Evolutionary conservation across 37 sponge, comb jelly and placozoan species (phyloP), one percentile per base, ranked within the genome.

Genomic region (Geodia barretti): DNA sequence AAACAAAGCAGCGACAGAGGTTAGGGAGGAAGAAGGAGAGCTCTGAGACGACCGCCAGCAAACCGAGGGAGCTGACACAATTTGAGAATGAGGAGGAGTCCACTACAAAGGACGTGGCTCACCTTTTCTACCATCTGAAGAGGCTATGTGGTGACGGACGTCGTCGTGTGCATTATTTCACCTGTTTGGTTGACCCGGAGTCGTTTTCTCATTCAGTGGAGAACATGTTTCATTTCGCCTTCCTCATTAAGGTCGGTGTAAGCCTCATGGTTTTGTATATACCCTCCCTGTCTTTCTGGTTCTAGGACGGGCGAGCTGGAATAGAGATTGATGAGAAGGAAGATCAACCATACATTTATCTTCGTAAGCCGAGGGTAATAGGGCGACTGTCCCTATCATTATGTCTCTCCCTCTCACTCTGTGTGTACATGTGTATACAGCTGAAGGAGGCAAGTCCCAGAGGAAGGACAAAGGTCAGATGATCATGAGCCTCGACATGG

Each of bases 211-310:
- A 89, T 41, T 89, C 94, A 31, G 88, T 96, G 19, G 97, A 96
- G 62, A 96, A 96, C 81, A 88, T 96, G 43, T 96, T 96, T 75
- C 94, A 96, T 71, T 86, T 96, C 20, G 78, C 94, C 26, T 96
- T 96, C 81, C 89, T 96, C 0, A 70, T 96, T 26, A 96, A 93
- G 84, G 94, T 89, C 7, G 8, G 60, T 74, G 30, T 20, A 11
- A 30, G 30, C 59, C 25, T 31, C 20, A 31, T 39, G 29, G 8
- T 14, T 63, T 17, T 75, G 26, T n/a, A 47, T 32, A 36, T 61
- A 2, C 36, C 39, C 7, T 35, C 20, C 61, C 23, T 31, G 23
- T 28, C 39, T 11, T 17, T n/a, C 8, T 42, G n/a, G n/a, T n/a
- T n/a, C n/a, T 41, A 89, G 83, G 93, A 93, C 63, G 93, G 93